These are phyloP conservation scores for Agrypnia vestita DNA, from an alignment of 1,140 invertebrate genomes.

Conservation along the genomic window DNA sequence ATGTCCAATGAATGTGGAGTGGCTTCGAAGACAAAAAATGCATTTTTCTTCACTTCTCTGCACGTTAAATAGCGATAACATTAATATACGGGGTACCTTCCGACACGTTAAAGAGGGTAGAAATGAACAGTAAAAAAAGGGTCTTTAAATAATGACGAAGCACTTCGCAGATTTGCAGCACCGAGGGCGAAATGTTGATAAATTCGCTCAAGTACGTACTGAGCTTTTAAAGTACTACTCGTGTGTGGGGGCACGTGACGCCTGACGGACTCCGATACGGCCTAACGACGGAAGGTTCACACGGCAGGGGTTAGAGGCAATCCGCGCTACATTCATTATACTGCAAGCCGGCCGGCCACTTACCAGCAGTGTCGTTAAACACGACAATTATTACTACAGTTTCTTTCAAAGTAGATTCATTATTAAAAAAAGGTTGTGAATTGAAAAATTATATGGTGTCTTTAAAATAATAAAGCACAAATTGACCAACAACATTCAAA, in stretches of 20 bases:
- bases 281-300: conserved; percentile 25
- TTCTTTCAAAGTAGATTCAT: no score
- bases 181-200: conserved; percentile 28
- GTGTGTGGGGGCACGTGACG: conserved; percentile 4
- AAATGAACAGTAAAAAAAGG: conserved; percentile 12
- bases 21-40: not conserved
- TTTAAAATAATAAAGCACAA: no score
- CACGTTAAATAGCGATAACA: not conserved
- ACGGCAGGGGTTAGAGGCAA: not conserved
- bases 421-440: no score
- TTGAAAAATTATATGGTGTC: no score
- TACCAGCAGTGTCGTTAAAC: not conserved
- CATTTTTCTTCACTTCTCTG: not conserved
- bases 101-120: conserved; percentile 6
- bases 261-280: conserved; percentile 25
- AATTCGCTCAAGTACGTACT: conserved; percentile 19
- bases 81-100: not conserved
- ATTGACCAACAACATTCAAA: no score
- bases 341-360: no score
- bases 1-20: no score
- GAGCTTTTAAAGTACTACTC: conserved; percentile 31
- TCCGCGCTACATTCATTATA: not conserved
- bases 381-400: not conserved
- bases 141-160: conserved; percentile 29
- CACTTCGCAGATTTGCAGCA: not conserved